Conservation (phyloP, 2,888 invertebrate species). For the Aplocera efformata region DNA sequence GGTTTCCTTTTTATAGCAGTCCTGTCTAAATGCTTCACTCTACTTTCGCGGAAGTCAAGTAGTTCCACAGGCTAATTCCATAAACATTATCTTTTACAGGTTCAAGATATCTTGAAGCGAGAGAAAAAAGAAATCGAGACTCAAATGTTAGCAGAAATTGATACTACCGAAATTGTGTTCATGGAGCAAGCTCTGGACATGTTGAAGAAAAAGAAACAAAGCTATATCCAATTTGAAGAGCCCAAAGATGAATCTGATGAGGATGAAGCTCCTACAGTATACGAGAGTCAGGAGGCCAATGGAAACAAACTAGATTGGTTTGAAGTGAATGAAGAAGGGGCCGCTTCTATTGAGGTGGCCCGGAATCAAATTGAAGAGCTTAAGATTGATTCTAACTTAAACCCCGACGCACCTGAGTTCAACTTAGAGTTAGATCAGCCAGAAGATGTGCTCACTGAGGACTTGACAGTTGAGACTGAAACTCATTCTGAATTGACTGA, state of each 20-base stretch:
- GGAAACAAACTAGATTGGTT: slow-evolving; percentile 67
- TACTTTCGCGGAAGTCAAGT: too few relatives aligned
- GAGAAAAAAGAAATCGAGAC: slow-evolving; percentile 85
- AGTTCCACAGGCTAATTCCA: background rate
- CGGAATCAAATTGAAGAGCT: slow-evolving; percentile 48
- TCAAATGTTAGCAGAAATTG: slow-evolving; percentile 84
- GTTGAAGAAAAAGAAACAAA: slow-evolving; percentile 78
- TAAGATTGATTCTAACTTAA: slow-evolving; percentile 51
- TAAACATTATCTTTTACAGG: slow-evolving; percentile 54
- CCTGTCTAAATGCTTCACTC: too few relatives aligned
- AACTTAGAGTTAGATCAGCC: slow-evolving; percentile 36
- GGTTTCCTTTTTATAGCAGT: too few relatives aligned
- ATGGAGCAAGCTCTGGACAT: slow-evolving; percentile 90
- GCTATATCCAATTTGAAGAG: slow-evolving; percentile 41
- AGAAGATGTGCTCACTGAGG: slow-evolving; percentile 55
- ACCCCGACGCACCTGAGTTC: slow-evolving; percentile 62
- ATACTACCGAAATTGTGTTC: slow-evolving; percentile 91
- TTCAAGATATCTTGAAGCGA: slow-evolving; percentile 85
- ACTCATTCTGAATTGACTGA: slow-evolving; percentile 42
- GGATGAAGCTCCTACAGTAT: slow-evolving; percentile 43
- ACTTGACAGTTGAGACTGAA: slow-evolving; percentile 31
- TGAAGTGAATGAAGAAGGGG: slow-evolving; percentile 62
- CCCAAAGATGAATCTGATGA: slow-evolving; percentile 33
- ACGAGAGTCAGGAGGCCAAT: slow-evolving; percentile 54
- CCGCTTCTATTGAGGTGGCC: slow-evolving; percentile 51